These are phyloP conservation scores for Idaea biselata DNA, from an alignment of 2,888 invertebrate species.

Conservation along the genomic window DNA sequence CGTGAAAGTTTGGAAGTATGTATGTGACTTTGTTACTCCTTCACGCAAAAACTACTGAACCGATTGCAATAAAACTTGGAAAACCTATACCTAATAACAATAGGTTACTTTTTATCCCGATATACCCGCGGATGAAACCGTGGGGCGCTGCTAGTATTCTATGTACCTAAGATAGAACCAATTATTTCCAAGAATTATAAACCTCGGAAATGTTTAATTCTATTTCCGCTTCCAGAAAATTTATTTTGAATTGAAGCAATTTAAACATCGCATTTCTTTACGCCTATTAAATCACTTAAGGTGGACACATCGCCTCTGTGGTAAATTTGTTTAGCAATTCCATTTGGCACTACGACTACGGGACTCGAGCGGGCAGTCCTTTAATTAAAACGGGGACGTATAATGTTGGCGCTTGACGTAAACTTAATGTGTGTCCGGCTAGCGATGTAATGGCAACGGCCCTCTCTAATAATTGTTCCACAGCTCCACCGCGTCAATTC, in stretches of 20 bases:
- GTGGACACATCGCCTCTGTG: slow-evolving; percentile 76
- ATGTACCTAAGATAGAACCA: background rate
- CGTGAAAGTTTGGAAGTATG: no score
- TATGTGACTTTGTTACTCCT: no score
- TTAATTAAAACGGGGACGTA: slow-evolving; percentile 77
- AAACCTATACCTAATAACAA: no score
- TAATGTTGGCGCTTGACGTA: slow-evolving; percentile 72
- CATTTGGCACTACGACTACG: slow-evolving; percentile 64
- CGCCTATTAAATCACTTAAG: slow-evolving; percentile 81
- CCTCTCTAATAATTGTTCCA: slow-evolving; percentile 70
- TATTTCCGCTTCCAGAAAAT: slow-evolving; percentile 28
- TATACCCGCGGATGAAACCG: no score
- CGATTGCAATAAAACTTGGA: no score
- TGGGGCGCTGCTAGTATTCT: no score
- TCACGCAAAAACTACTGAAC: no score
- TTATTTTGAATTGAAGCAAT: slow-evolving; percentile 62
- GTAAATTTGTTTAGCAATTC: slow-evolving; percentile 80
- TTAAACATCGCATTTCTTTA: slow-evolving; percentile 75
- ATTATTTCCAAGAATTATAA: background rate
- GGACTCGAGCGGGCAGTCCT: slow-evolving; percentile 70
- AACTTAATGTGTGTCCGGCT: slow-evolving; percentile 77
- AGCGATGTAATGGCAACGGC: slow-evolving; percentile 66
- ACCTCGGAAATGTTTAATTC: slow-evolving; percentile 31
- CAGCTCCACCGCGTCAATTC: slow-evolving; percentile 62
- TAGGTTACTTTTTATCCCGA: no score